Base-by-base conservation (phyloP, 2,888 invertebrate genomes). In the Kuschelorhynchus macadamiae region DNA sequence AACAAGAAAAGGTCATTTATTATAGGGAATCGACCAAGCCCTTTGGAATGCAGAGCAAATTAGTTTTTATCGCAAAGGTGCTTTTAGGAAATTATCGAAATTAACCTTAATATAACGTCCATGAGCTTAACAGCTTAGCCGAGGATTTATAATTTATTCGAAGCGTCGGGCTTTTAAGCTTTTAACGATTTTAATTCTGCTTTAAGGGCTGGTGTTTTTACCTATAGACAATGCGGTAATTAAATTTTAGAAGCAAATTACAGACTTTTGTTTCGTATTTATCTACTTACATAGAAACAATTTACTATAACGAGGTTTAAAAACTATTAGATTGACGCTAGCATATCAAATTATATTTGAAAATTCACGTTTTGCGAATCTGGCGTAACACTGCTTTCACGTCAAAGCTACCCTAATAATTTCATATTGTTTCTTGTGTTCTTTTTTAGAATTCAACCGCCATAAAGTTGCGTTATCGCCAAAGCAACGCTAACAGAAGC, bases 41-140 rank as follows among this genome's bases (percentile, higher is more conserved):
- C 50, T 53, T 36, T 44, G 55, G 47, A 46, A 55, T 63, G 39
- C 55, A 25, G 52, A 49, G 44, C 55, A 63, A 63, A 63, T 63
- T 63, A 44, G 47, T 64, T 57, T 64, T 56, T 64, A 64, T 36
- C 47, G 50, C 46, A 32, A 42, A 47, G 52, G 42, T 42, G 57
- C 50, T 64, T 64, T 64, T 44, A 64, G 57, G 64, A 64, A 64
- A 64, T 64, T 64, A 65, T 61, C 67, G 49, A 61, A 39, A 61
- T 67, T 67, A 67, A 55, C 67, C 49, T 60, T 49, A 67, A 67
- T 61, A 61, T 67, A 67, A 61, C 60, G 60, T 67, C 61, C 52
- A 61, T 55, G 60, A 59, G 65, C 59, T 59, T 66, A 66, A 61
- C 50, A 56, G 67, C 67, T 60, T 39, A 67, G 61, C 61, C 36